Percentiles rank a stretch among this genome's conserved stretches.
Conservation (phyloP, 2,888 invertebrate species). For the Myopa tessellatipennis region DNA sequence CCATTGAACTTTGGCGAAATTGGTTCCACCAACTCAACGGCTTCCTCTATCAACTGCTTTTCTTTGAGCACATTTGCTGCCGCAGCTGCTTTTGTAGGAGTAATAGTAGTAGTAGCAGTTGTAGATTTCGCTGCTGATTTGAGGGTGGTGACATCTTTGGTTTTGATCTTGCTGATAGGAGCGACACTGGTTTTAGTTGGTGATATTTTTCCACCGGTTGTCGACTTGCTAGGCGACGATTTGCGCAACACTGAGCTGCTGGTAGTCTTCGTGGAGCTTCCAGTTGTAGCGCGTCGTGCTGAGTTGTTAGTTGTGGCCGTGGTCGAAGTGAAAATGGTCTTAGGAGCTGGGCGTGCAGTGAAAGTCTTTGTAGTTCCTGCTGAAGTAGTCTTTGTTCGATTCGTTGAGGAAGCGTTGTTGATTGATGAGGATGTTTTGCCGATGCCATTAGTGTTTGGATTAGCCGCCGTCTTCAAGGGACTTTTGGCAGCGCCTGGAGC, state of each 20-base stretch:
- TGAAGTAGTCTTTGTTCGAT: conserved; percentile 49
- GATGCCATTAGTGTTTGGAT: conserved; percentile 43
- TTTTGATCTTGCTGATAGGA: conserved; percentile 54
- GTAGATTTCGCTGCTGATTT: conserved; percentile 19
- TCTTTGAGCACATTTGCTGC: conserved; percentile 32
- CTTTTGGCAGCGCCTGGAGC: conserved; percentile 49
- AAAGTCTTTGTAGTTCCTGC: conserved; percentile 58
- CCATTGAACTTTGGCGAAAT: conserved; percentile 20
- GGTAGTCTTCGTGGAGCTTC: conserved; percentile 34
- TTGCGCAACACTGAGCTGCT: conserved; percentile 49
- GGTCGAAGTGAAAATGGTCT: conserved; percentile 50
- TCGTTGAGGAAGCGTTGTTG: conserved; percentile 39
- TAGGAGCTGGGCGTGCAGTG: conserved; percentile 63
- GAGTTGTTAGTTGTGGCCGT: conserved; percentile 46
- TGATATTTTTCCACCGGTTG: conserved; percentile 39
- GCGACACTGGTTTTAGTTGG: conserved; percentile 44
- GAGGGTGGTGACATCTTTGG: conserved; percentile 52
- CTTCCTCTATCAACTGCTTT: conserved; percentile 30
- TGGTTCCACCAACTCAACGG: conserved; percentile 9
- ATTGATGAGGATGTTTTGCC: conserved; percentile 31
- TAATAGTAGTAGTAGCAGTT: neutral
- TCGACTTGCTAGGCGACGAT: conserved; percentile 47
- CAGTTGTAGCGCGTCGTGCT: conserved; percentile 49
- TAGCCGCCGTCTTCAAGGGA: conserved; percentile 51
- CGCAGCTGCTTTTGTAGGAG: conserved; percentile 21